A percentile compares a stretch with the other conserved stretches of the same genome.
phyloP scores from a whole-genome alignment of 2,113 vertebrate genomes.

The Pogonocichla stellata region DNA sequence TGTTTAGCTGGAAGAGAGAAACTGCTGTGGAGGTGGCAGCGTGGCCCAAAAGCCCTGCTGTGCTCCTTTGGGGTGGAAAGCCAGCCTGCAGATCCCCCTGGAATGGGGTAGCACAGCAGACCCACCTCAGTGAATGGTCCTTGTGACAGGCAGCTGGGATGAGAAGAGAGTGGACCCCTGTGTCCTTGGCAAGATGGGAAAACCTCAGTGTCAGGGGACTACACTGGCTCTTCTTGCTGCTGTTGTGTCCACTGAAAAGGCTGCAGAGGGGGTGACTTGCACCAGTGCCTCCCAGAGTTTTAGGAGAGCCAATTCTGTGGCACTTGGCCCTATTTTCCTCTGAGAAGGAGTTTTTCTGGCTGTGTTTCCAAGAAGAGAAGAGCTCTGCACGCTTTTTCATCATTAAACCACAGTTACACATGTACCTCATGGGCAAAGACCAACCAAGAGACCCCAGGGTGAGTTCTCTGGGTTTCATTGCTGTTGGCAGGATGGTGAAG shows the following conservation, averaged over 20 bases:
- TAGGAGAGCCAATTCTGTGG: not conserved
- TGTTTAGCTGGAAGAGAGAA: not conserved
- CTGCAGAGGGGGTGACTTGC: not conserved
- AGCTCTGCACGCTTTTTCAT: not conserved
- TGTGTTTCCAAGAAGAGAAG: not conserved
- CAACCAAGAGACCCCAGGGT: not conserved
- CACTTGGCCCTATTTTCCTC: not conserved
- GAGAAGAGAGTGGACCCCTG: not conserved
- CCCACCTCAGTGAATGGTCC: rapidly evolving
- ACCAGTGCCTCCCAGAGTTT: not conserved
- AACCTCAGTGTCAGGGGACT: not conserved
- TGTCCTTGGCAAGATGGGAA: not conserved
- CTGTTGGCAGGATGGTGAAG: not conserved
- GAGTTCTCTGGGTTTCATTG: not conserved
- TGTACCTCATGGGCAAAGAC: not conserved
- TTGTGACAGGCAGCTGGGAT: not conserved
- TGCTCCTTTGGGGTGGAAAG: not conserved
- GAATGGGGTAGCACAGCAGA: rapidly evolving
- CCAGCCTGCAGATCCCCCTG: not conserved
- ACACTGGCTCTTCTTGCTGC: rapidly evolving
- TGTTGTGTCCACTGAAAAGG: not conserved
- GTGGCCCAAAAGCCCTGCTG: not conserved
- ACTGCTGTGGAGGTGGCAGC: not conserved
- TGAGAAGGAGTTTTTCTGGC: not conserved
- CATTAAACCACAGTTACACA: not conserved